Base-by-base conservation (phyloP, 1,140 invertebrate species). In the Onthophagus taurus region DNA sequence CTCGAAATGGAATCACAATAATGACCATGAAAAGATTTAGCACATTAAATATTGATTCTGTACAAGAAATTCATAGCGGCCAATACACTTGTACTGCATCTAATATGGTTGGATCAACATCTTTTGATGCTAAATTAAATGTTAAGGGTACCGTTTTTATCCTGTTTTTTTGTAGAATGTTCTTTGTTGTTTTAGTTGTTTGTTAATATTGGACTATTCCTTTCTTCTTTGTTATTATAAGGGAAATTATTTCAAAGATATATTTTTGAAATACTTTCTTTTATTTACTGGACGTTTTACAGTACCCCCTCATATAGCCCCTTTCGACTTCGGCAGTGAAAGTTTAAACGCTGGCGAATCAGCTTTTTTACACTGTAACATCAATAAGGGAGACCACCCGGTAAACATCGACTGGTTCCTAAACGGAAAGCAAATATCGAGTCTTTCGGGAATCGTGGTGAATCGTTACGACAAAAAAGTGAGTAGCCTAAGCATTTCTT, bases 401-500 rank as follows among this genome's bases (percentile, higher is more conserved):
- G 61, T 80, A 23, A 31, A 19, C 11, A 42, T 42, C 9, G 41
- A 33, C 0, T 60, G 58, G 58, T 72, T 77, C 35, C 83, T 85
- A 54, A 77, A 85, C 52, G 77, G 73, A 57, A 66, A 65, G 45
- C 57, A 51, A 16, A 53, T 65, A 33, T 42, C 52, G 48, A 60
- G 54, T 18, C 11, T 36, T 3, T 8, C 12, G 31, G 77, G 83
- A 57, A 58, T 91, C 65, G 63, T 66, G 50, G 56, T 85, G 54
- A 53, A 44, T 14, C 17, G 33, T 67, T 52, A 57, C 79, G 69
- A 33, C 48, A 8, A 74, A 86, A 67, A 76, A 87, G 70, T 72
- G 80, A 87, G 82, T 54, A 77, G 82, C 50, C 65, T 90, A 48
- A 82, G 78, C 43, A 86, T 90, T 54, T 78, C 84, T 54, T 77